Base-by-base conservation (phyloP, 1,140 invertebrate genomes). In the Oreohelix idahoensis region DNA sequence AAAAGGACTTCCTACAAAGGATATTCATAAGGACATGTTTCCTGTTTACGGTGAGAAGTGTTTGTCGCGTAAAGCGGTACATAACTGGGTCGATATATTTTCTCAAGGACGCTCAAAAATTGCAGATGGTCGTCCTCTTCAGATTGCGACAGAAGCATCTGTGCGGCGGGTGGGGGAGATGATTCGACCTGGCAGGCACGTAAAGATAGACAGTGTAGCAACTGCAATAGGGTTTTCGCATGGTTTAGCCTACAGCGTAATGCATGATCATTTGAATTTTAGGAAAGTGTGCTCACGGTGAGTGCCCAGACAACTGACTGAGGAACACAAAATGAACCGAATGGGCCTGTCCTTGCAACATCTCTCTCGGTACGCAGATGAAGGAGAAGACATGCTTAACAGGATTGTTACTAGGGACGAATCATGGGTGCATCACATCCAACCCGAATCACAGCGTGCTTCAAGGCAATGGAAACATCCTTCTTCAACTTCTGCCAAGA, bases 381-480 rank as follows among this genome's bases (percentile, higher is more conserved):
- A 66, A 66, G 29, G n/a, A 66, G 63, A 66, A 66, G 32, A 66
- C 63, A 66, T 17, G 63, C 23, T 32, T 66, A 66, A 66, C 63
- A 66, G 63, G 63, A 66, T 32, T 66, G 63, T 66, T 32, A 66
- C 63, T 8, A 17, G 63, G 17, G 29, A 66, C 29, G 29, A 66
- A 66, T 66, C 29, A 66, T 66, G 63, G 63, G 29, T 66, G 63
- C 63, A 66, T 66, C 63, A 66, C 17, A 32, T 32, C 17, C 29
- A 66, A 35, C 63, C 63, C 2, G 63, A 66, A 32, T 8, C 63
- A 32, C 23, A 66, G 63, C 29, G 29, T 66, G 29, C 63, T 32
- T 66, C 63, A 66, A 32, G 2, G n/a, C 63, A 66, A 66, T 66
- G 63, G 63, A 66, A 66, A 66, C 63, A 66, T 32, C 63, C n/a